A percentile compares a stretch with the other conserved stretches of the same genome.
These are phyloP conservation scores for Phaenicophaeus curvirostris DNA, from an alignment of 2,797 vertebrate species.

Conservation along the genomic window DNA sequence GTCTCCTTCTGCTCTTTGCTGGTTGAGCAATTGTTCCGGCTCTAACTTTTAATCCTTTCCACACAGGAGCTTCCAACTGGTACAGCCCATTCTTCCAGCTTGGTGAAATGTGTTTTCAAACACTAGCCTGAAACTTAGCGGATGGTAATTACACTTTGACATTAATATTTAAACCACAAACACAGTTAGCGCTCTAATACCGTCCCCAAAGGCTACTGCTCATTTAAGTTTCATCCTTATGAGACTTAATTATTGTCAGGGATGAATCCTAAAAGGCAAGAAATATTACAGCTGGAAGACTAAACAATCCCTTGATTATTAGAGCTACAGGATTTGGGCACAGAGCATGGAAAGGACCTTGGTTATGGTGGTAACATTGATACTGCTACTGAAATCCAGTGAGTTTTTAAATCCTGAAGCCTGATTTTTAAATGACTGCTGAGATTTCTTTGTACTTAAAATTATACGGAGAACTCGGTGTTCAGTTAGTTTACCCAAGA, in stretches of 20 bases:
- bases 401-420: not conserved
- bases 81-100: conserved; percentile 37
- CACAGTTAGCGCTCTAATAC: conserved; percentile 72
- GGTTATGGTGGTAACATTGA: not conserved
- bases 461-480: not conserved
- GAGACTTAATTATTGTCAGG: conserved; percentile 79
- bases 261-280: conserved; percentile 68
- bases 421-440: conserved; percentile 8
- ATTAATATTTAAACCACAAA: conserved; percentile 83
- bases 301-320: conserved; percentile 24
- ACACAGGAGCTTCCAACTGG: not conserved
- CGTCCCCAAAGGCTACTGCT: conserved; percentile 71
- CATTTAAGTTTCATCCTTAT: conserved; percentile 68
- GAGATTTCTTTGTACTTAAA: not conserved
- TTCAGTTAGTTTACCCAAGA: not conserved
- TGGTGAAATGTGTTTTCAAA: conserved; percentile 59
- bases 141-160: conserved; percentile 72
- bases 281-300: conserved; percentile 53
- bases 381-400: not conserved
- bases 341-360: not conserved
- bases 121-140: conserved; percentile 33
- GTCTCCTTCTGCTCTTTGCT: not conserved
- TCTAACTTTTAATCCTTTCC: conserved; percentile 9
- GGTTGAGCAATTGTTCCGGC: not conserved
- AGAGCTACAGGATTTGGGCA: not conserved